These are phyloP conservation scores for Luehdorfia chinensis DNA, from an alignment of 1,140 invertebrate genomes.

Conservation along the genomic window DNA sequence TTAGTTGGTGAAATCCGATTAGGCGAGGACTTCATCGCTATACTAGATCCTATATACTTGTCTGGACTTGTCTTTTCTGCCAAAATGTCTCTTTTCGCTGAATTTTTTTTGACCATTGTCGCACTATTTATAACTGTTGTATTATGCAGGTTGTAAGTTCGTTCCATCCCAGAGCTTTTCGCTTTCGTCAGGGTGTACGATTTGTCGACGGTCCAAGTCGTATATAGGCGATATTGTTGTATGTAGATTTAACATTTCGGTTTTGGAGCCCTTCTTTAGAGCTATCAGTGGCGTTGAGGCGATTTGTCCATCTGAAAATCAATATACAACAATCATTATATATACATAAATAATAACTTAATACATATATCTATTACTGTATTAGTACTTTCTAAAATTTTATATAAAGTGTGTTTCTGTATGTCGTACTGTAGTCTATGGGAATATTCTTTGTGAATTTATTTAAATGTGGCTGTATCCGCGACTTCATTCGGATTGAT, in stretches of 20 bases:
- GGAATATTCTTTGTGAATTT: too few relatives aligned
- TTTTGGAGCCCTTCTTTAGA: conserved; percentile 36
- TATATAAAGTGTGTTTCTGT: too few relatives aligned
- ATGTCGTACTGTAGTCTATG: too few relatives aligned
- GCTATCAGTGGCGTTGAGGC: conserved; percentile 57
- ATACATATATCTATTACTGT: too few relatives aligned
- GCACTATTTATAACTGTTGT: conserved; percentile 56
- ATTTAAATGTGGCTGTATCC: too few relatives aligned
- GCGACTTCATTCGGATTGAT: too few relatives aligned
- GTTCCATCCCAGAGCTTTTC: conserved; percentile 36
- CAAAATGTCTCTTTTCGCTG: conserved; percentile 56
- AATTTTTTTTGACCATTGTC: conserved; percentile 43
- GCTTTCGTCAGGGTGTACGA: conserved; percentile 46
- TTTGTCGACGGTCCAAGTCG: conserved; percentile 50
- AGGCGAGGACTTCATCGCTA: conserved; percentile 24
- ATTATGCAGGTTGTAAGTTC: conserved; percentile 49
- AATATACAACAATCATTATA: conserved; percentile 15
- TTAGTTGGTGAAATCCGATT: conserved; percentile 32
- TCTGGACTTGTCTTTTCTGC: conserved; percentile 43
- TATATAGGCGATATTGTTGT: conserved; percentile 65
- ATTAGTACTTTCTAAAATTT: too few relatives aligned
- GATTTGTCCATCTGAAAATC: conserved; percentile 37
- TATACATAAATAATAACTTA: too few relatives aligned
- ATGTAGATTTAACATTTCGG: conserved; percentile 49
- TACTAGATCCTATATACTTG: conserved; percentile 36